Evolutionary conservation across 2,797 vertebrate species (phyloP), one percentile per base, ranked within the genome.

Genomic region (Micropoecilia bifurca): DNA sequence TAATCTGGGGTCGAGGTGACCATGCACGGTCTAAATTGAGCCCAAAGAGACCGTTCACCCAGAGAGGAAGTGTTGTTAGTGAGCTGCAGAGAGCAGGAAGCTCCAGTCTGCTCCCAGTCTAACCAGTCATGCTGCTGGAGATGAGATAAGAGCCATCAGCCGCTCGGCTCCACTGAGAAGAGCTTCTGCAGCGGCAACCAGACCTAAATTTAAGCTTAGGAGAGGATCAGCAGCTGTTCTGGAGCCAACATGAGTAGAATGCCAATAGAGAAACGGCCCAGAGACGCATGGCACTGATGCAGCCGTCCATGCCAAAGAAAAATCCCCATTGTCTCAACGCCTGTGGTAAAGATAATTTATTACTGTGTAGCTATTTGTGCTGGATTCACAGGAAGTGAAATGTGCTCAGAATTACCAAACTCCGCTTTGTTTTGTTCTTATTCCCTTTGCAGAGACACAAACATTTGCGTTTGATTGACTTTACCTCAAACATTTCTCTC

Each of bases 11-110:
- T 86, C 84, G 79, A 89, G 89, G 90, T 94, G 93, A 94, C 94
- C 85, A 84, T 94, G 91, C 89, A 80, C 86, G 89, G 91, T 93
- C 92, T 94, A 96, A 96, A 96, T 96, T 95, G 93, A 96, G 94
- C 94, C 95, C 95, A 95, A 89, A 85, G 95, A 95, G 96, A 96
- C 94, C 75, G 84, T 90, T 95, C 94, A 93, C 92, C 94, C 93
- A 91, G 90, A 91, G 89, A 92, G 87, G 89, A 84, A 90, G 87
- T 71, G 71, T 93, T 95, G 95, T 95, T 95, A 92, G 93, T 88
- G 89, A 93, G 89, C 89, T 88, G 81, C 75, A 87, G 85, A 88
- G 88, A 89, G 87, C 74, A 28, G 80, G 84, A 92, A 87, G 92
- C 88, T 85, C 88, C 85, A 85, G 82, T 41, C 46, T 76, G 69